Evolutionary conservation across 2,797 vertebrate species (phyloP).

Genomic region (Amphiprion clarkii): DNA sequence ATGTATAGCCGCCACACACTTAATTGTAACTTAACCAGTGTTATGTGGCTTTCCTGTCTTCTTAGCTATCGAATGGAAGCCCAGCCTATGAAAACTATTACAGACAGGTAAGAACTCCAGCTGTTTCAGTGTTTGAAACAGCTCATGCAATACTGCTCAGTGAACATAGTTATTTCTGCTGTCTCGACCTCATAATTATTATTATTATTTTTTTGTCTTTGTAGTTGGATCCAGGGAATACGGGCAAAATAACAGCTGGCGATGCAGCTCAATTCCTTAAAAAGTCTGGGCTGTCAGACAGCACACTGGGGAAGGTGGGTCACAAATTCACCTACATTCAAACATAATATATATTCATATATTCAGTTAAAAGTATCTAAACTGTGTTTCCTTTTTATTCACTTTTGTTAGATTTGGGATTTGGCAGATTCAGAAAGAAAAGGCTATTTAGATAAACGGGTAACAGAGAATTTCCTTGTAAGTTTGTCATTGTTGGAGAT

Average conservation of each 20-base stretch:
- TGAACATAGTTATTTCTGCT: neutral
- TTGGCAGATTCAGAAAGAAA: conserved; percentile 95
- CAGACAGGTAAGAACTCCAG: conserved; percentile 87
- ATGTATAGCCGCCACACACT: neutral
- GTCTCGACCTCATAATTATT: neutral
- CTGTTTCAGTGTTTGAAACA: neutral
- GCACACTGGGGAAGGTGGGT: conserved; percentile 92
- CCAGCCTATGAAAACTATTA: conserved; percentile 94
- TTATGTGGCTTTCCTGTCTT: conserved; percentile 6
- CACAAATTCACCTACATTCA: neutral
- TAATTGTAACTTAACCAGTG: neutral
- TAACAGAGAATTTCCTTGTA: conserved; percentile 67
- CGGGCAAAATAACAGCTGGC: conserved; percentile 91
- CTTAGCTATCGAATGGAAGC: conserved; percentile 92
- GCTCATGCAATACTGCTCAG: no score
- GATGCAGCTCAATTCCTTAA: conserved; percentile 97
- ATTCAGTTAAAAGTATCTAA: neutral
- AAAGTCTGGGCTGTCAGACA: conserved; percentile 93
- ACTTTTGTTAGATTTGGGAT: conserved; percentile 93
- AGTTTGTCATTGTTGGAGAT: neutral
- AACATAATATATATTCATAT: neutral
- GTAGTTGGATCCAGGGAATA: conserved; percentile 93
- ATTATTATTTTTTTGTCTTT: conserved; percentile 16
- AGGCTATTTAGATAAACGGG: conserved; percentile 97
- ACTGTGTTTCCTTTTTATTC: neutral